These are phyloP conservation scores for Trileptium ribeirensis DNA, from an alignment of 2,888 invertebrate genomes.

Conservation along the genomic window DNA sequence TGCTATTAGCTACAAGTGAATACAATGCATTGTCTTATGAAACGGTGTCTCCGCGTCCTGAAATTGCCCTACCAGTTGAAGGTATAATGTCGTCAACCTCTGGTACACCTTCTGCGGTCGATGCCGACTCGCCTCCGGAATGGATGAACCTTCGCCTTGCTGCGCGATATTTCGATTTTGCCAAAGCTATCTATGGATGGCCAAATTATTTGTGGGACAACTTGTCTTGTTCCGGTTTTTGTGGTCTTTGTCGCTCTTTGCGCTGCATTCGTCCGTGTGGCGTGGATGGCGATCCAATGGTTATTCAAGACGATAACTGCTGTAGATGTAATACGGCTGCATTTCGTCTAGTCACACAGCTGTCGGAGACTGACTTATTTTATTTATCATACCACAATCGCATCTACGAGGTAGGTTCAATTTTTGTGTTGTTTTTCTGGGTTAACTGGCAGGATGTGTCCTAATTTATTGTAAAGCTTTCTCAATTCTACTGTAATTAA, in stretches of 20 bases:
- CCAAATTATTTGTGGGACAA: constrained; percentile 72
- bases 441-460: too few species aligned
- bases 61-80: neutral
- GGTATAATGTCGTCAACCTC: neutral
- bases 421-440: too few species aligned
- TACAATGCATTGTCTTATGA: constrained; percentile 20
- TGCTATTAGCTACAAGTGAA: constrained; percentile 61
- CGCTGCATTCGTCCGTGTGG: constrained; percentile 4
- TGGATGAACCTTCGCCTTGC: constrained; percentile 77
- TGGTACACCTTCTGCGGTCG: neutral
- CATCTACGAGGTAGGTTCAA: constrained; percentile 63
- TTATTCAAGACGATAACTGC: constrained; percentile 64
- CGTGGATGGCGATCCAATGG: constrained; percentile 1
- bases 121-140: constrained; percentile 29
- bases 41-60: neutral
- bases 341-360: constrained; percentile 68
- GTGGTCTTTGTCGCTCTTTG: constrained; percentile 63
- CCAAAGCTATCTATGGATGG: constrained; percentile 80
- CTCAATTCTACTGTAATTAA: too few species aligned
- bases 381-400: constrained; percentile 78
- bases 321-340: constrained; percentile 79
- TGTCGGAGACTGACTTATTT: constrained; percentile 70
- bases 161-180: constrained; percentile 68
- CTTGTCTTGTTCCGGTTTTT: constrained; percentile 65
- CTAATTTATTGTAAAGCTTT: too few species aligned